Base-by-base conservation (phyloP, 2,113 vertebrate genomes). In the Andinoacara biseriatus region DNA sequence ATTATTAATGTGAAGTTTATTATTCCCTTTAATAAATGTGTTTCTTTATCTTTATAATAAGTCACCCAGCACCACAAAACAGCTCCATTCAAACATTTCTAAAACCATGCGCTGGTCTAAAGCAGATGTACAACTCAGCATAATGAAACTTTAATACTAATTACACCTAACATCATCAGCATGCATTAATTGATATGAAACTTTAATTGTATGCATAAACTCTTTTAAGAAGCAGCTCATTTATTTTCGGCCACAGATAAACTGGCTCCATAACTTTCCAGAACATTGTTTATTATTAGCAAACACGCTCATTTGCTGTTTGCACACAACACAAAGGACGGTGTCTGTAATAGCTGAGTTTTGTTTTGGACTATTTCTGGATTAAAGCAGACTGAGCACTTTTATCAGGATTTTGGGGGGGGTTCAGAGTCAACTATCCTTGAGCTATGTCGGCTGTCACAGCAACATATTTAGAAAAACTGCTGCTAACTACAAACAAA, bases 321-420 rank as follows among this genome's bases (percentile, higher is more conserved):
- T 86, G 75, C 75, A 81, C 40, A 62, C 33, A 78, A 69, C 56
- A 80, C 31, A 88, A 84, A 83, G 35, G 88, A 57, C 3, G 5
- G 26, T 35, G 43, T 83, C 58, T 80, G 49, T 81, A 72, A 81
- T 18, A 59, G 76, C 85, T 14, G 29, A 58, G 87, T 84, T 81
- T 67, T 81, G 79, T 86, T 81, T 80, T 52, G 56, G 84, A 87
- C 87, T 91, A 92, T 94, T 92, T 92, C 60, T 87, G 88, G 86
- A 90, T 90, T 86, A 89, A 87, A 91, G 89, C 33, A 80, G 83
- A 62, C 74, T 20, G 77, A 84, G 58, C 5, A 11, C 62, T 91
- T 90, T 87, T 67, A 89, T 90, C 84, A 86, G 74, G 61, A 82
- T 56, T 72, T 38, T 9, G 9, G 77, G 26, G 26, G 26, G 62